Base-by-base conservation (phyloP, 2,888 invertebrate genomes). In the Cylindroiulus punctatus region DNA sequence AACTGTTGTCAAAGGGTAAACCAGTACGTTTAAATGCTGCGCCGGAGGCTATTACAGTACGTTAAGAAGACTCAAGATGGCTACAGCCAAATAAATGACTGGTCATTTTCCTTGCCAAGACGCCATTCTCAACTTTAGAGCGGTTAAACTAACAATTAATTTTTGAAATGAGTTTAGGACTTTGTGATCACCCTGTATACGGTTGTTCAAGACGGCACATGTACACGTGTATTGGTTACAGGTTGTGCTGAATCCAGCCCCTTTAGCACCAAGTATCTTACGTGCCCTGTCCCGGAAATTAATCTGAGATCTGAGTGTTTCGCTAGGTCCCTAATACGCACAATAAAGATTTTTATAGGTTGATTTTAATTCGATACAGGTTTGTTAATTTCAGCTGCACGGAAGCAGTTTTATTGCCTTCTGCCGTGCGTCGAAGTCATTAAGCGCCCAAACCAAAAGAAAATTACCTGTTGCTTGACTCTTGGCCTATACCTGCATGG, bases 261-360 rank as follows among this genome's bases (percentile, higher is more conserved):
- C 76, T 76, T 30, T 76, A 76, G 30, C 76, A 30, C 76, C 76
- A 14, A 10, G 52, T 52, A 40, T 44, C 14, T 44, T n/a, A n/a
- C n/a, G 19, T 19, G 17, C 52, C 22, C 76, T 17, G 30, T 76
- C 76, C 76, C 76, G 76, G 76, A 76, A 76, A 76, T 76, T 76
- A 76, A 76, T 76, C 76, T 26, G 76, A 76, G 76, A 76, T 76
- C 14, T 76, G 30, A 76, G 76, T 30, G 76, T 76, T 76, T 30
- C 30, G 30, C 76, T 76, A 30, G 76, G 76, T 30, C 30, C 76
- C 76, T 76, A 30, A 76, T 76, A 12, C 14, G 14, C 76, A 76
- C 76, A 76, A 26, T 76, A 76, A 76, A 76, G 76, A 76, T 30
- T 76, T 76, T 76, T 76, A 76, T 76, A 76, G 76, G 76, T 76